phyloP scores from a whole-genome alignment of 2,113 vertebrate species.

The Bucco capensis region DNA sequence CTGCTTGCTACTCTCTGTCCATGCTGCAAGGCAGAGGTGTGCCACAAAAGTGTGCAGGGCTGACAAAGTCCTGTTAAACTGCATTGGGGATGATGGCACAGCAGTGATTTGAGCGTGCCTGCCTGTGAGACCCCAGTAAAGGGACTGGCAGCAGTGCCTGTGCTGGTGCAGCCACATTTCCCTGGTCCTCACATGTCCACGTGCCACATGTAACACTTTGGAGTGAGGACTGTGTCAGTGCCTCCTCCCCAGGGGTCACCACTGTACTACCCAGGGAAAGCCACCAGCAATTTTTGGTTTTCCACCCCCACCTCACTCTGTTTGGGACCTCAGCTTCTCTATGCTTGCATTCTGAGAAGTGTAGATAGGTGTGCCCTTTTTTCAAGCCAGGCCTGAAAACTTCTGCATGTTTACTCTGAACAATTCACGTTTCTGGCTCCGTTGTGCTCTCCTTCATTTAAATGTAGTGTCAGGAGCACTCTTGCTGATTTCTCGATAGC shows the following conservation, averaged over 20 bases:
- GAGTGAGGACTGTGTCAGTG: neutral
- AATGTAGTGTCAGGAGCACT: accelerated
- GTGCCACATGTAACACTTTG: accelerated
- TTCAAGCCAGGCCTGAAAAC: neutral
- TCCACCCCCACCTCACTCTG: neutral
- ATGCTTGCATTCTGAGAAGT: accelerated
- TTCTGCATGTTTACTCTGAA: accelerated
- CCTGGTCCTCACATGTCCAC: neutral
- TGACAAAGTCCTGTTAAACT: neutral
- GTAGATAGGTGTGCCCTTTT: neutral
- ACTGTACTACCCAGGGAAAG: neutral
- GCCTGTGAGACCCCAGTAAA: neutral
- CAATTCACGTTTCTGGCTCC: neutral
- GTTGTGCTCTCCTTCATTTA: accelerated
- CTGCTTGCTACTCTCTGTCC: neutral
- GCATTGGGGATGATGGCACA: neutral
- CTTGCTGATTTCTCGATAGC: neutral
- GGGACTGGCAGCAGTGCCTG: neutral
- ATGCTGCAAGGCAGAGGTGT: neutral
- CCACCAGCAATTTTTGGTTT: neutral
- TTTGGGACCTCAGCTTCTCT: neutral
- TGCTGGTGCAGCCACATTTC: neutral
- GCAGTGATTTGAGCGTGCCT: neutral
- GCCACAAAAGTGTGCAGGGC: accelerated
- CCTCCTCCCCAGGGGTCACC: neutral